Evolutionary conservation across 2,888 invertebrate genomes (phyloP).

Genomic region (Cryptocheilus praepositus): DNA sequence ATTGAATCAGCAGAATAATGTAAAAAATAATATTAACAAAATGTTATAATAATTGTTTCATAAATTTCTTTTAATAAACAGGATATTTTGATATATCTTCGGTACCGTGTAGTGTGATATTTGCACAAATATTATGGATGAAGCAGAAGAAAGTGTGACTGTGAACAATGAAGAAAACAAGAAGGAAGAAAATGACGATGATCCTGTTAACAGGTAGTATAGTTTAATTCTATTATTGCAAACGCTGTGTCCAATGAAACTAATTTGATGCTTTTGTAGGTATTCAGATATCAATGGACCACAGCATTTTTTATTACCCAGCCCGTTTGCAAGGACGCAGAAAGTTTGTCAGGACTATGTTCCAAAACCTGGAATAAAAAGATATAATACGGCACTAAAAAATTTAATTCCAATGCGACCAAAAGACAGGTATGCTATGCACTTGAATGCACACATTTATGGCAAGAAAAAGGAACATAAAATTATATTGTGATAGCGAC

Average conservation of each 20-base stretch:
- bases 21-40: neutral
- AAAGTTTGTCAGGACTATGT: constrained; percentile 47
- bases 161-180: neutral
- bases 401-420: constrained; percentile 66
- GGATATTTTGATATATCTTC: neutral
- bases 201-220: constrained; percentile 4
- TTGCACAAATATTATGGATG: neutral
- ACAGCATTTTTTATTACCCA: constrained; percentile 45
- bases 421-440: constrained; percentile 50
- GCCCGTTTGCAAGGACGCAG: constrained; percentile 28
- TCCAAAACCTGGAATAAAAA: constrained; percentile 47
- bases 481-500: constrained; percentile 42
- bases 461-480: too few species aligned
- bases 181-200: neutral
- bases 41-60: neutral
- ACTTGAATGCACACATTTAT: too few species aligned
- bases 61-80: too few species aligned
- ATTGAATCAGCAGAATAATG: too few species aligned
- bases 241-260: neutral
- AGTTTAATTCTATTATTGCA: neutral
- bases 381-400: constrained; percentile 62
- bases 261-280: constrained; percentile 19
- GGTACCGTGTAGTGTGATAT: neutral
- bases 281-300: constrained; percentile 10
- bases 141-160: neutral